Evolutionary conservation across 1,140 invertebrate genomes (phyloP).

Genomic region (Hycleus cichorii): DNA sequence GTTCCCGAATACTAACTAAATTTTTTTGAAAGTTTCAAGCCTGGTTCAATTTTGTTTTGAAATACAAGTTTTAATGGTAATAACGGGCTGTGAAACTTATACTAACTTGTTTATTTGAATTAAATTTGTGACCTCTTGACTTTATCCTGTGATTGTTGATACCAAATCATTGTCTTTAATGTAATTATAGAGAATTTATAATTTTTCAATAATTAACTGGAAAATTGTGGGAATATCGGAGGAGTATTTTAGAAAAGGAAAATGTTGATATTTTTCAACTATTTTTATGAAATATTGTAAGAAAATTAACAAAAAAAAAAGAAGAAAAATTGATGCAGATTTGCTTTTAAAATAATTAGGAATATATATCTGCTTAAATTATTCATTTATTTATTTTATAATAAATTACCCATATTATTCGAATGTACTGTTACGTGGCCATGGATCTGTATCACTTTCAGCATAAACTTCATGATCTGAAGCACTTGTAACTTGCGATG

Average conservation of each 20-base stretch:
- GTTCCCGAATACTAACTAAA: too few species aligned
- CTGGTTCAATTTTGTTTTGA: too few species aligned
- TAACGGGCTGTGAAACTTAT: too few species aligned
- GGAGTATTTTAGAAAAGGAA: too few species aligned
- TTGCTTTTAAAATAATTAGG: background rate
- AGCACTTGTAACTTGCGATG: slow-evolving; percentile 28
- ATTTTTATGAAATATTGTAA: slow-evolving; percentile 12
- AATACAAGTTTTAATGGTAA: too few species aligned
- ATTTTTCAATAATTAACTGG: too few species aligned
- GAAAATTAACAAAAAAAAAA: background rate
- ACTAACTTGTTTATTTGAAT: too few species aligned
- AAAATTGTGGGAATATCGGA: too few species aligned
- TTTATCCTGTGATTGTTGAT: slow-evolving; percentile 7
- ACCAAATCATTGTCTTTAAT: background rate
- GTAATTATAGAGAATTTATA: too few species aligned
- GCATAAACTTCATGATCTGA: slow-evolving; percentile 32
- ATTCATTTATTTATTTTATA: background rate
- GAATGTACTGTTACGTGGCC: slow-evolving; percentile 24
- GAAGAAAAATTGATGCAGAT: background rate
- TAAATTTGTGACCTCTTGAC: too few species aligned
- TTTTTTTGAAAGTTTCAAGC: too few species aligned
- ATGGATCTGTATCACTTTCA: slow-evolving; percentile 33
- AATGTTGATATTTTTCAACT: background rate
- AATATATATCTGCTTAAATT: slow-evolving; percentile 5
- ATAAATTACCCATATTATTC: background rate